Base-by-base conservation (phyloP, 1,140 invertebrate species). In the Drosophila sulfurigaster region DNA sequence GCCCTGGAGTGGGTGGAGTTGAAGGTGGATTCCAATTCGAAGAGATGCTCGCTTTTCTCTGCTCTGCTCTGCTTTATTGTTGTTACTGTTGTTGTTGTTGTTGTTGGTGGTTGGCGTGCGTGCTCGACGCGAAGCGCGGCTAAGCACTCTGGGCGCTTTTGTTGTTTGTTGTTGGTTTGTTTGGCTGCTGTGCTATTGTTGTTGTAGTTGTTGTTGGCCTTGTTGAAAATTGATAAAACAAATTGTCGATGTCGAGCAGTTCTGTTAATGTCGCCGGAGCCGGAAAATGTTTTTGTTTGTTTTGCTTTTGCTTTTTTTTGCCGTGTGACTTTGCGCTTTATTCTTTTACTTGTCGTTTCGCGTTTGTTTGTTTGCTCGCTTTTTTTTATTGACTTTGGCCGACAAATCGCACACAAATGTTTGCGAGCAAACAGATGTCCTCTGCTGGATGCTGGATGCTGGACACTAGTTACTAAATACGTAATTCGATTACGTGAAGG, bases 151-250 rank as follows among this genome's bases (percentile, higher is more conserved):
- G 78, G 68, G 75, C 78, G 80, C 80, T 88, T 88, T 88, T 88
- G 78, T 89, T 83, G 78, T 88, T 80, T 87, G 62, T 25, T 25
- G 68, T 60, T 79, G 79, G 74, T 73, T 74, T 70, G 62, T 75
- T 52, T 66, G 54, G 74, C 59, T 75, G 58, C 46, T 75, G 59
- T 35, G 58, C 43, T 65, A 28, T 71, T 74, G 57, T 67, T 74
- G 64, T 46, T 63, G 63, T 43, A 75, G 48, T 25, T 66, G 60
- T 30, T 25, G 79, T 77, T 88, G 77, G 75, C 72, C 77, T 87
- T 91, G 88, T 89, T 91, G 88, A 82, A 91, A 91, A 91, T 91
- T 91, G 88, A 87, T 88, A 91, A 91, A 91, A 91, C 88, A 91
- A 91, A 91, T 91, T 91, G 88, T 91, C 79, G 86, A 91, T 91